Percentiles rank a stretch among this genome's conserved stretches.
These are phyloP conservation scores for Drosophila pseudotalamancana DNA, from an alignment of 2,888 invertebrate species.

Conservation along the genomic window DNA sequence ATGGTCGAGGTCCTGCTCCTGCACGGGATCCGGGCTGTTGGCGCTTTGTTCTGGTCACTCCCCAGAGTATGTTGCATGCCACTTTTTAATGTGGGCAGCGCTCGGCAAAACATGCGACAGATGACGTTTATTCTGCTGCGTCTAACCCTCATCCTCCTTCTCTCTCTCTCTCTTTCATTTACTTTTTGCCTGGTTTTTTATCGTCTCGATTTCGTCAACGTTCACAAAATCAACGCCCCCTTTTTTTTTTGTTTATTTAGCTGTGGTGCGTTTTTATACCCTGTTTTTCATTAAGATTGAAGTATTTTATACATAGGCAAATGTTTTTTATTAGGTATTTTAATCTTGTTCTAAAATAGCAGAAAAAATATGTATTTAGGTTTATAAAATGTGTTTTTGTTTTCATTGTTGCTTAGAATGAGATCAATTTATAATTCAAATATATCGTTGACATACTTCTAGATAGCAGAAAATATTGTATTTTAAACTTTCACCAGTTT, in stretches of 20 bases:
- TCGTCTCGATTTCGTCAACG: slow-evolving; percentile 73
- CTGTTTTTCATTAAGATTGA: not conserved
- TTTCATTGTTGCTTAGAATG: no score
- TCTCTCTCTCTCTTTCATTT: not conserved
- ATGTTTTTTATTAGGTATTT: no score
- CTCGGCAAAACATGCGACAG: slow-evolving; percentile 49
- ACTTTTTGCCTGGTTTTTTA: slow-evolving; percentile 14
- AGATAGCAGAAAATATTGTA: no score
- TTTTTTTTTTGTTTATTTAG: slow-evolving; percentile 13
- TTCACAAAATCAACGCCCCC: slow-evolving; percentile 52
- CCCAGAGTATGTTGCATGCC: slow-evolving; percentile 10
- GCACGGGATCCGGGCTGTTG: not conserved
- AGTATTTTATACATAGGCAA: not conserved
- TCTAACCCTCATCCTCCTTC: not conserved
- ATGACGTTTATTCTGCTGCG: slow-evolving; percentile 39
- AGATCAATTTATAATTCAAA: no score
- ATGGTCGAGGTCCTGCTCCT: slow-evolving; percentile 4
- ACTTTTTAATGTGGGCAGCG: slow-evolving; percentile 13
- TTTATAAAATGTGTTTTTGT: no score
- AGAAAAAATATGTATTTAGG: no score
- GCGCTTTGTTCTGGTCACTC: slow-evolving; percentile 23
- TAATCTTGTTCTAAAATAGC: not conserved
- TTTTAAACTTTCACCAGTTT: no score
- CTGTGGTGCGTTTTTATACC: slow-evolving; percentile 13
- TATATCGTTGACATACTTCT: no score